phyloP scores from a whole-genome alignment of 2,888 invertebrate species.

The Chelonus formosanus region DNA sequence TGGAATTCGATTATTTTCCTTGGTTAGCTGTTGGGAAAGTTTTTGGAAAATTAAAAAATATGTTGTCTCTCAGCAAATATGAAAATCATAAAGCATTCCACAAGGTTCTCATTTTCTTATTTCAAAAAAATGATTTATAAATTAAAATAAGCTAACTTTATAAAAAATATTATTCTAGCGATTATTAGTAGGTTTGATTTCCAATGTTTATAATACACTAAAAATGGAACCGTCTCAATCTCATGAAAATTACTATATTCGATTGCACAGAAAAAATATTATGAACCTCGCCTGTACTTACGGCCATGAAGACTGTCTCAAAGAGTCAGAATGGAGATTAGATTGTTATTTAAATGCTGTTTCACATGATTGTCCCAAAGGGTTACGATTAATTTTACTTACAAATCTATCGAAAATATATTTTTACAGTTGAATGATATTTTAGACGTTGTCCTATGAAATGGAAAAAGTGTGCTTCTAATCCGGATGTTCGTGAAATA shows the following conservation, averaged over 20 bases:
- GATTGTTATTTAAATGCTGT: slow-evolving; percentile 52
- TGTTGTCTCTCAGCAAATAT: slow-evolving; percentile 24
- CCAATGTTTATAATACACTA: slow-evolving; percentile 66
- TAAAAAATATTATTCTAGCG: slow-evolving; percentile 23
- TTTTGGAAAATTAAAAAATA: slow-evolving; percentile 62
- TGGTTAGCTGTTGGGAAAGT: slow-evolving; percentile 83
- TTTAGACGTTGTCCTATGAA: slow-evolving; percentile 7
- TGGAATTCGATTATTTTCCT: slow-evolving; percentile 82
- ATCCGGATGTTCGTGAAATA: slow-evolving; percentile 70
- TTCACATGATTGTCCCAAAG: slow-evolving; percentile 14
- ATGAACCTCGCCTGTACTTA: slow-evolving; percentile 74
- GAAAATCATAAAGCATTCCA: slow-evolving; percentile 1
- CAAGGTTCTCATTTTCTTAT: slow-evolving; percentile 3
- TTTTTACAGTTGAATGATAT: neutral
- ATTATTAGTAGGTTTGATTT: slow-evolving; percentile 34
- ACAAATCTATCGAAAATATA: no score
- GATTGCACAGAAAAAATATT: slow-evolving; percentile 71
- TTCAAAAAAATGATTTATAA: neutral
- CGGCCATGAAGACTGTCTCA: slow-evolving; percentile 70
- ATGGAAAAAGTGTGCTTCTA: slow-evolving; percentile 33
- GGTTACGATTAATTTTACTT: slow-evolving; percentile 10
- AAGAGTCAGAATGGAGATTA: slow-evolving; percentile 64
- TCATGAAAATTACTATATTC: slow-evolving; percentile 68
- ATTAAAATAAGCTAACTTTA: neutral
- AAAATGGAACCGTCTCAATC: slow-evolving; percentile 65